phyloP scores from a whole-genome alignment of 1,140 invertebrate genomes.

The Dreissena rostriformis region DNA sequence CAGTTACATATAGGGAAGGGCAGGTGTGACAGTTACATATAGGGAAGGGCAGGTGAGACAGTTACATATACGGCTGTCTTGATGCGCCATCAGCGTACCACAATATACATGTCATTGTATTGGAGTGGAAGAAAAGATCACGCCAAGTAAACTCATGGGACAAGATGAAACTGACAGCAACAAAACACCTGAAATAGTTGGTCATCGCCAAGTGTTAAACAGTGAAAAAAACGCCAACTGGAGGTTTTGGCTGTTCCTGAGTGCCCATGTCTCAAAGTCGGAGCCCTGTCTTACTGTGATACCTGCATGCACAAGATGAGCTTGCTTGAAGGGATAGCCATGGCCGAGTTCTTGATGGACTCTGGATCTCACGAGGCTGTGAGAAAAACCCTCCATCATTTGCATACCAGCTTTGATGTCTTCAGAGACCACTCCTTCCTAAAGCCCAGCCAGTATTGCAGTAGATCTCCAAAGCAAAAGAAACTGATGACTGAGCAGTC shows the following conservation, averaged over 20 bases:
- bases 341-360: slow-evolving; percentile 41
- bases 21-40: no score
- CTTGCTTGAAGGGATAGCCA: slow-evolving; percentile 21
- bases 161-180: background rate
- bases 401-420: background rate
- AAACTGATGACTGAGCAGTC: background rate
- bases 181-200: background rate
- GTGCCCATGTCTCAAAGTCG: background rate
- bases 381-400: background rate
- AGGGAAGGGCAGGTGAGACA: background rate
- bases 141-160: no score
- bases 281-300: background rate
- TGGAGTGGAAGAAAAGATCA: no score
- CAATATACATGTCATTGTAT: no score
- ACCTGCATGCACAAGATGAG: slow-evolving; percentile 25
- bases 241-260: background rate
- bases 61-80: background rate
- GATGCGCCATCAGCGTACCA: no score
- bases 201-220: background rate
- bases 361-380: slow-evolving; percentile 3
- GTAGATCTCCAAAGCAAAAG: background rate
- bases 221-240: background rate
- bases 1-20: background rate
- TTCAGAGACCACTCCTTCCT: background rate
- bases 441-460: background rate